A percentile compares a stretch with the other conserved stretches of the same genome.
phyloP scores from a whole-genome alignment of 2,888 invertebrate species.

The Synanthedon tipuliformis region DNA sequence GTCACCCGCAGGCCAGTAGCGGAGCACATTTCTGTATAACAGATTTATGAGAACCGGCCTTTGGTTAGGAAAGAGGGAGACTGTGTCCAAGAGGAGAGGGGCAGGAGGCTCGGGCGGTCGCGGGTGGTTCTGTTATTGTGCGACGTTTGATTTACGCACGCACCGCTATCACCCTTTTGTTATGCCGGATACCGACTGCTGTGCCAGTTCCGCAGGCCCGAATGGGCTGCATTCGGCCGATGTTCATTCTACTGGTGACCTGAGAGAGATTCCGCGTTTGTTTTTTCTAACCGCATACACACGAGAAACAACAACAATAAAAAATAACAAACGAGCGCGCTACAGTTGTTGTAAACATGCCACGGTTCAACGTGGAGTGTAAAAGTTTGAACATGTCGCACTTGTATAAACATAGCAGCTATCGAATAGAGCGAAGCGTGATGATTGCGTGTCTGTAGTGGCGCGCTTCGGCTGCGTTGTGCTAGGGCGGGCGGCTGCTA shows the following conservation, averaged over 20 bases:
- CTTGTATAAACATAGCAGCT: not conserved
- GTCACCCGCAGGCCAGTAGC: constrained; percentile 37
- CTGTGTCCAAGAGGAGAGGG: constrained; percentile 34
- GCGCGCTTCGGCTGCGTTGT: not conserved
- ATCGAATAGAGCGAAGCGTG: constrained; percentile 6
- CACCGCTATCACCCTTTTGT: constrained; percentile 69
- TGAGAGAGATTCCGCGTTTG: not conserved
- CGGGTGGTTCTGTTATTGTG: constrained; percentile 64
- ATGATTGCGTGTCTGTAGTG: constrained; percentile 13
- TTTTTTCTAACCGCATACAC: not conserved
- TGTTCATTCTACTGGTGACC: constrained; percentile 1
- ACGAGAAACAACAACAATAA: not conserved
- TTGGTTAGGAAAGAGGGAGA: constrained; percentile 44
- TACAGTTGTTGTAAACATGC: not conserved
- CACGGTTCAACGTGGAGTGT: not conserved
- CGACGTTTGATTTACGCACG: constrained; percentile 69
- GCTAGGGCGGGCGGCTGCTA: constrained; percentile 19
- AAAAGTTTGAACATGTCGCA: not conserved
- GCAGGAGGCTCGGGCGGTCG: constrained; percentile 36
- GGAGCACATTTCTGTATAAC: constrained; percentile 58
- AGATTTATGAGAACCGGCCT: constrained; percentile 61
- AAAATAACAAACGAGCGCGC: not conserved
- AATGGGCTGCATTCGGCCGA: constrained; percentile 35
- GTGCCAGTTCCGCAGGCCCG: constrained; percentile 53
- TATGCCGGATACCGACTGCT: constrained; percentile 61